Percentiles rank a stretch among this genome's conserved stretches.
These are phyloP conservation scores for Hyppa rectilinea DNA, from an alignment of 2,888 invertebrate species.

Conservation along the genomic window DNA sequence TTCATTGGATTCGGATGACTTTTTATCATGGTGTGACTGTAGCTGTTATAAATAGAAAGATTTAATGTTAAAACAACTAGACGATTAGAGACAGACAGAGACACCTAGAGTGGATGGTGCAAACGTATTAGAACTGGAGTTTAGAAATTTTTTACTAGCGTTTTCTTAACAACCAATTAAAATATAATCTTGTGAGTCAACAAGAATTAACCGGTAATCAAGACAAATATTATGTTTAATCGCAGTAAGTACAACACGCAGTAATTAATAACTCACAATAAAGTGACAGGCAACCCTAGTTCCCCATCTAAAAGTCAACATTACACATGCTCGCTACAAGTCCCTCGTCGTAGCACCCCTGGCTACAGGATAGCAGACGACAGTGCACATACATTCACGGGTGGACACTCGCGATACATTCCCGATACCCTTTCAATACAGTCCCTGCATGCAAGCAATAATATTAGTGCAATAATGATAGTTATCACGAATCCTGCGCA, in stretches of 20 bases:
- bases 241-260: neutral
- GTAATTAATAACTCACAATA: neutral
- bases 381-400: constrained; percentile 39
- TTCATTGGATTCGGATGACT: neutral
- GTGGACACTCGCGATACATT: constrained; percentile 25
- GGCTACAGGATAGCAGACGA: constrained; percentile 9
- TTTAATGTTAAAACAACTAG: neutral
- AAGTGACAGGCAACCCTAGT: constrained; percentile 10
- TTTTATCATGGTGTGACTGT: neutral
- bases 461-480: constrained; percentile 23
- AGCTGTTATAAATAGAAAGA: neutral
- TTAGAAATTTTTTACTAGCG: neutral
- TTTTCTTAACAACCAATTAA: neutral
- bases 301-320: neutral
- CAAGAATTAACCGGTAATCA: neutral
- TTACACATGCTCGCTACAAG: neutral
- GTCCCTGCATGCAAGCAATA: constrained; percentile 15
- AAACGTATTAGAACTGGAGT: neutral
- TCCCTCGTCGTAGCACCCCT: neutral
- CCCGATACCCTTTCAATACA: constrained; percentile 13
- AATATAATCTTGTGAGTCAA: neutral
- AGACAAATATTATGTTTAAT: neutral
- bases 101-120: neutral
- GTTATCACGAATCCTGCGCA: neutral
- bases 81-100: too few species aligned